A percentile compares a stretch with the other conserved stretches of the same genome.
phyloP scores from a whole-genome alignment of 2,113 vertebrate genomes.

The Neogobius melanostomus region DNA sequence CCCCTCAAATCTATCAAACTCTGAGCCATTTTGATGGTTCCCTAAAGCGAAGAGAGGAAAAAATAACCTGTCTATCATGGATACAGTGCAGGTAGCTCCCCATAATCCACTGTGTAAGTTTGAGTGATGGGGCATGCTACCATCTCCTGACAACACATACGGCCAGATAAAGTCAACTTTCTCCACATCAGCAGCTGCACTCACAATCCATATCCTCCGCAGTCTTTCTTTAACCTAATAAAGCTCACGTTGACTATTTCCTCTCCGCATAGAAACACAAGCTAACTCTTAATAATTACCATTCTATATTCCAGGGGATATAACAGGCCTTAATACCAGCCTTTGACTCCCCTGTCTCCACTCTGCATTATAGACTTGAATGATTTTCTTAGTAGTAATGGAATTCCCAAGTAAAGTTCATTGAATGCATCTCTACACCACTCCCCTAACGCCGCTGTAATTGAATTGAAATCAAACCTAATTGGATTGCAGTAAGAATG shows the following conservation, averaged over 20 bases:
- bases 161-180: slow-evolving; percentile 12
- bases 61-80: slow-evolving; percentile 7
- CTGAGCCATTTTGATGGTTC: slow-evolving; percentile 7
- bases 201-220: not conserved
- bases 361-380: slow-evolving; percentile 51
- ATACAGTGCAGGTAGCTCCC: slow-evolving; percentile 5
- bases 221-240: slow-evolving; percentile 1
- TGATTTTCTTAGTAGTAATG: slow-evolving; percentile 61
- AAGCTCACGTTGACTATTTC: not conserved
- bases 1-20: not conserved
- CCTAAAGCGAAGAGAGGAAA: not conserved
- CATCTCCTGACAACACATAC: slow-evolving; percentile 6
- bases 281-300: slow-evolving; percentile 2
- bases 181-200: slow-evolving; percentile 1
- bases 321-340: slow-evolving; percentile 33
- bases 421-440: slow-evolving; percentile 62
- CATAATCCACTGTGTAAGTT: slow-evolving; percentile 6
- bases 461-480: slow-evolving; percentile 72
- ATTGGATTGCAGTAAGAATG: slow-evolving; percentile 72
- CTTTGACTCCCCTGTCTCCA: slow-evolving; percentile 36
- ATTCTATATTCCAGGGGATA: slow-evolving; percentile 3
- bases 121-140: slow-evolving; percentile 5
- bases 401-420: slow-evolving; percentile 70
- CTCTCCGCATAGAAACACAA: not conserved
- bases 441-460: slow-evolving; percentile 62